phyloP scores from a whole-genome alignment of 2,113 vertebrate species.

The Cairina moschata region DNA sequence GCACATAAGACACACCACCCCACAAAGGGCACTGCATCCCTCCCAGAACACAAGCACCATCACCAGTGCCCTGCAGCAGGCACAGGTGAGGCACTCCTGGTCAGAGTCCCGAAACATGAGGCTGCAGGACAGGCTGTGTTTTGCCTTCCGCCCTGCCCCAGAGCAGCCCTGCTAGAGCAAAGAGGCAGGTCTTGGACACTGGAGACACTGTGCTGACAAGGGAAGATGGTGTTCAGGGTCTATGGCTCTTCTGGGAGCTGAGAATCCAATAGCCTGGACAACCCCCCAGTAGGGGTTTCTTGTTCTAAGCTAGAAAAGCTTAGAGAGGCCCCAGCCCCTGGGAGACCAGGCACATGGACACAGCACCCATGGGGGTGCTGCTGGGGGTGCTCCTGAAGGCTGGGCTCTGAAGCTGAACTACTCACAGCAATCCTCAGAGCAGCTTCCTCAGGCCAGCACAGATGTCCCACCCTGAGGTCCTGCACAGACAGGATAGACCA shows the following conservation, averaged over 20 bases:
- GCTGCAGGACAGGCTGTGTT: background rate
- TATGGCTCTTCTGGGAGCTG: background rate
- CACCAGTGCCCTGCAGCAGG: background rate
- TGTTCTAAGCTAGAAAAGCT: background rate
- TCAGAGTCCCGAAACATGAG: background rate
- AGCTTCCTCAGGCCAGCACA: background rate
- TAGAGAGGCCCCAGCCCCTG: background rate
- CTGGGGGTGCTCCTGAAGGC: background rate
- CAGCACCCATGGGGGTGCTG: background rate
- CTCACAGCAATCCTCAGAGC: background rate
- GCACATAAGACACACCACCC: background rate
- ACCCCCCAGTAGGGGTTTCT: too few species aligned
- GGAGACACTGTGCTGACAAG: rapidly evolving
- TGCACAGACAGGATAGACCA: background rate
- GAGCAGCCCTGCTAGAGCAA: background rate
- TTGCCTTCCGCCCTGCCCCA: background rate
- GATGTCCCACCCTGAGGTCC: background rate
- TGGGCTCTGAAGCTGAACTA: background rate
- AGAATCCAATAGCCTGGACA: background rate
- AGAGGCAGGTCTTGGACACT: background rate
- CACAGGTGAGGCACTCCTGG: background rate
- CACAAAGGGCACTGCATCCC: background rate
- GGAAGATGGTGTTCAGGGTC: background rate
- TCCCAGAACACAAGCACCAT: background rate
- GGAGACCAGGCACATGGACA: background rate